Evolutionary conservation across 37 sponge, comb jelly and placozoan species (phyloP), one percentile per base, ranked within the genome.

Genomic region (Spongilla lacustris): DNA sequence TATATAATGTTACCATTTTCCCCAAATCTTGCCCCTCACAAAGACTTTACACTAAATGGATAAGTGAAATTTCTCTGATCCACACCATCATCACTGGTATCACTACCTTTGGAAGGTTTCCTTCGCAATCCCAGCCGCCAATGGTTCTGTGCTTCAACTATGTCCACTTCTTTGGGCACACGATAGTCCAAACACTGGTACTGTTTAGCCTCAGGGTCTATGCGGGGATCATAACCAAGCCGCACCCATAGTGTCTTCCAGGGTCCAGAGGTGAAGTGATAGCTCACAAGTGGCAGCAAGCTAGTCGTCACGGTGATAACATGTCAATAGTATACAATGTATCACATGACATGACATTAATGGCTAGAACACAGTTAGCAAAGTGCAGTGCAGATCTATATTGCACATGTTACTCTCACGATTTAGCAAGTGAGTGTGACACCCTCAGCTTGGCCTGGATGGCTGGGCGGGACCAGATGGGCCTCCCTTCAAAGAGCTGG

Each of bases 221-320:
- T 68, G 9, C 98, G 79, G 8, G 98, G 98, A 73, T 98, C 99
- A 81, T 93, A 95, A 10, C 99, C 97, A 36, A 95, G 87, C 77
- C 80, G 90, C 24, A 98, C 87, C 95, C 96, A 98, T 68, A 91
- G 73, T 11, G 46, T 82, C 81, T 86, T 85, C 94, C 94, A 98
- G 11, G 99, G 99, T 22, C 97, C 97, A 78, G 32, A 78, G 23
- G 89, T 73, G 81, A 97, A 95, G 66, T 93, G 71, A 80, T 97
- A 97, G 8, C 84, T 83, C 11, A 92, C 67, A 29, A 81, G 66
- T 67, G 89, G 50, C 32, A 88, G 58, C 31, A 87, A 67, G 22
- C 88, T 82, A 27, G 2, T 12, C 6, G 72, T 12, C 0, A n/a
- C 10, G 74, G 3, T 58, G 24, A 23, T 41, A 6, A 41, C 6